Conservation (phyloP, 2,113 vertebrate species). For the Ursus arctos region DNA sequence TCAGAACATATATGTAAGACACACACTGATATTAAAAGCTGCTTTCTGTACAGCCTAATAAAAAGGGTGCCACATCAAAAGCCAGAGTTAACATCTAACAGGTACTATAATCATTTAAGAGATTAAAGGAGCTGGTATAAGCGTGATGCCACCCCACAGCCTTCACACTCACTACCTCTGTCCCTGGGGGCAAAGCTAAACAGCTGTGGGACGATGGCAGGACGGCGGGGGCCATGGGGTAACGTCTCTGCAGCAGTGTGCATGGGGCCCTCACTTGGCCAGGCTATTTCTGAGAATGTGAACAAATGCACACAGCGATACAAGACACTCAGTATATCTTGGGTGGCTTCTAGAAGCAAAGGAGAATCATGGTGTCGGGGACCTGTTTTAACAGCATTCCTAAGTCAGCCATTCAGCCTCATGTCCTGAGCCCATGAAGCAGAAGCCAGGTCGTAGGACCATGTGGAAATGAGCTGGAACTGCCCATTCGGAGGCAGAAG, state of each 20-base stretch:
- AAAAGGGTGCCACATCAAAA: conserved; percentile 57
- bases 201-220: background rate
- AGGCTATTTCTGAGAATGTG: background rate
- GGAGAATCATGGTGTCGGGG: background rate
- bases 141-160: background rate
- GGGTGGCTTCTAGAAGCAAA: background rate
- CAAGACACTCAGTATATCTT: background rate
- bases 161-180: background rate
- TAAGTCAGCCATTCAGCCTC: background rate
- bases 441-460: background rate
- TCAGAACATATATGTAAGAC: conserved; percentile 60
- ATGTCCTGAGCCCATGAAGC: background rate
- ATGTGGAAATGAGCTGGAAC: background rate
- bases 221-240: fast-evolving
- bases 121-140: background rate
- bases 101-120: conserved; percentile 5
- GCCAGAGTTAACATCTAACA: background rate
- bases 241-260: fast-evolving
- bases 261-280: background rate
- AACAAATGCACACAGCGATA: background rate
- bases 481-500: background rate
- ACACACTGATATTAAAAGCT: conserved; percentile 63
- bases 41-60: conserved; percentile 43
- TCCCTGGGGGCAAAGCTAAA: background rate
- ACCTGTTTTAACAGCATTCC: background rate